Percentiles rank a stretch among this genome's conserved stretches.
Evolutionary conservation across 2,797 vertebrate species (phyloP).

Genomic region (Iguana delicatissima): DNA sequence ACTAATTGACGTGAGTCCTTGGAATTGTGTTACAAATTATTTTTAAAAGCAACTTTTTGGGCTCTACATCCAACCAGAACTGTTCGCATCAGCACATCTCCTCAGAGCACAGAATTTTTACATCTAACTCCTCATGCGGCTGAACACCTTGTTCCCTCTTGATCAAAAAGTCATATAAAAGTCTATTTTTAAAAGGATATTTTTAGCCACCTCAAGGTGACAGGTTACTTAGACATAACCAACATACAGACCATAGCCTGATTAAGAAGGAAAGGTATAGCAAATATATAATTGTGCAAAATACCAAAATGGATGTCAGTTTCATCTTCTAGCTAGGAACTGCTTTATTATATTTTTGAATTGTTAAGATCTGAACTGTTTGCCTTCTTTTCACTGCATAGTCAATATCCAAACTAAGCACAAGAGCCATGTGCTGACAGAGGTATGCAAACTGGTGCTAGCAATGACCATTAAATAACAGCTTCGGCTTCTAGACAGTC

Average conservation of each 20-base stretch:
- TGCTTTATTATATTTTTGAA: slow-evolving; percentile 31
- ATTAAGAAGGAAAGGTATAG: slow-evolving; percentile 51
- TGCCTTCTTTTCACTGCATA: not conserved
- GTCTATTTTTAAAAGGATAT: slow-evolving; percentile 26
- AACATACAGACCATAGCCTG: slow-evolving; percentile 37
- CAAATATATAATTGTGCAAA: slow-evolving; percentile 14
- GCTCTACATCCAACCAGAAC: not conserved
- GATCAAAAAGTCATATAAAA: not conserved
- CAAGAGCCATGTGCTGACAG: not conserved
- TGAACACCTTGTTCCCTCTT: not conserved
- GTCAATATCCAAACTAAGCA: not conserved
- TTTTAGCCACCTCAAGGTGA: slow-evolving; percentile 51
- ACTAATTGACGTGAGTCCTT: too few species aligned
- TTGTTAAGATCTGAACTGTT: not conserved
- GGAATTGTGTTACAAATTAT: too few species aligned
- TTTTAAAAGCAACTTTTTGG: too few species aligned
- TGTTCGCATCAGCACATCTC: not conserved
- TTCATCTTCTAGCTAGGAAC: not conserved
- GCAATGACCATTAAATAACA: too few species aligned
- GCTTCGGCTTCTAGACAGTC: too few species aligned
- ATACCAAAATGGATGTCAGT: too few species aligned
- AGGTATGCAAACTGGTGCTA: too few species aligned
- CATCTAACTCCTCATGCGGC: not conserved
- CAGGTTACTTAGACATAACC: not conserved
- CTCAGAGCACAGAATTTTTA: not conserved